Evolutionary conservation across 2,113 vertebrate genomes (phyloP).

Genomic region (Brachirus orientalis): DNA sequence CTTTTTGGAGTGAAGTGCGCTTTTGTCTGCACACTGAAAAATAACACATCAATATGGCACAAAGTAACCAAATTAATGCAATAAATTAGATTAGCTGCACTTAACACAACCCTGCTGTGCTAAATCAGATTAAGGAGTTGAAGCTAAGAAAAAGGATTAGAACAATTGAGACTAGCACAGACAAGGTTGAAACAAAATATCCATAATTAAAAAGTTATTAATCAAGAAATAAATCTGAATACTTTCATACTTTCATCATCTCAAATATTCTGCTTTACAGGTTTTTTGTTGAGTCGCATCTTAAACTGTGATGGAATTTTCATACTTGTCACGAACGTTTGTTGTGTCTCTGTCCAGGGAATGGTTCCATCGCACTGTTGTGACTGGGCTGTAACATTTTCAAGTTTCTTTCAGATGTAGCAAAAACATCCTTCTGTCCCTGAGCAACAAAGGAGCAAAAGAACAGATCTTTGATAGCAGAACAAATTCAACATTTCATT

Average conservation of each 20-base stretch:
- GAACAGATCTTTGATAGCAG: no score
- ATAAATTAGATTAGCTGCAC: constrained; percentile 23
- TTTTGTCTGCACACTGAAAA: constrained; percentile 31
- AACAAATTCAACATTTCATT: no score
- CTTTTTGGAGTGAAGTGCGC: neutral
- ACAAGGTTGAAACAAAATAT: neutral
- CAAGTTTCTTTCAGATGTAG: no score
- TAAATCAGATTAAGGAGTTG: constrained; percentile 7
- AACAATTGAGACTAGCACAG: neutral
- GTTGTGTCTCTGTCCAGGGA: no score
- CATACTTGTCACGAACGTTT: no score
- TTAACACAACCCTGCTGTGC: neutral
- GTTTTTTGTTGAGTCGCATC: no score
- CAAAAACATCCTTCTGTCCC: no score
- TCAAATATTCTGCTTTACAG: neutral
- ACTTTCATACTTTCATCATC: accelerated
- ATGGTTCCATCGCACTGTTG: no score
- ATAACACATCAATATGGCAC: constrained; percentile 1
- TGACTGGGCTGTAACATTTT: no score
- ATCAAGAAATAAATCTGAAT: neutral
- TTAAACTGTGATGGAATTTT: no score
- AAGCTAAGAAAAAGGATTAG: neutral
- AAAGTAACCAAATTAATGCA: neutral
- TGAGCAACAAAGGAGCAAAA: no score
- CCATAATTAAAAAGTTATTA: neutral